Evolutionary conservation across 2,113 vertebrate genomes (phyloP).

Genomic region (Rhadina sibilatrix): DNA sequence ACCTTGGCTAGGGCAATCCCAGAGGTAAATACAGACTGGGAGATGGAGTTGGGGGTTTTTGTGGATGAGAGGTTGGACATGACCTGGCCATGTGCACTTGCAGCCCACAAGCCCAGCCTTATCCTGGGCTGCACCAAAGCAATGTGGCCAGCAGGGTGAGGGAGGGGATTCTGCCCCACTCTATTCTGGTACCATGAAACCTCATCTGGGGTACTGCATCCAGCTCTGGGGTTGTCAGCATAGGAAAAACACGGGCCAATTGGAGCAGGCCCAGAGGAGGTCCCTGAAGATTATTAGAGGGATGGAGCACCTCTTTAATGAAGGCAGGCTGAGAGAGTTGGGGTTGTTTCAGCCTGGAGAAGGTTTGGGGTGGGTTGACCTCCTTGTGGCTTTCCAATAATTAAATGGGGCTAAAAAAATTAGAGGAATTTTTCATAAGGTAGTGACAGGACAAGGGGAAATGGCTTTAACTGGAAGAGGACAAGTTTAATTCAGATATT

Average conservation of each 20-base stretch:
- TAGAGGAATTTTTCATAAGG: neutral
- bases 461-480: neutral
- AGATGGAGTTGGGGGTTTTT: neutral
- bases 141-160: neutral
- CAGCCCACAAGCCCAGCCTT: neutral
- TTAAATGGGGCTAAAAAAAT: neutral
- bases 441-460: neutral
- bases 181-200: neutral
- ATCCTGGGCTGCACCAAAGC: neutral
- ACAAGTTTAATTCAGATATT: neutral
- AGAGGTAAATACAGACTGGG: neutral
- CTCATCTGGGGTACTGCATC: neutral
- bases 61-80: neutral
- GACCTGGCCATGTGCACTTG: rapidly evolving
- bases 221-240: neutral
- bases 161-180: rapidly evolving
- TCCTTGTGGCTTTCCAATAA: neutral
- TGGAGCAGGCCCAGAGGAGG: neutral
- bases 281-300: neutral
- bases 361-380: neutral
- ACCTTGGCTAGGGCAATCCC: no score
- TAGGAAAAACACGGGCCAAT: neutral
- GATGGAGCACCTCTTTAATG: neutral
- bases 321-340: neutral
- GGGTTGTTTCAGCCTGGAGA: neutral